Percentiles rank a stretch among this genome's conserved stretches.
Conservation (phyloP, 2,888 invertebrate species). For the Girardia tigrina region DNA sequence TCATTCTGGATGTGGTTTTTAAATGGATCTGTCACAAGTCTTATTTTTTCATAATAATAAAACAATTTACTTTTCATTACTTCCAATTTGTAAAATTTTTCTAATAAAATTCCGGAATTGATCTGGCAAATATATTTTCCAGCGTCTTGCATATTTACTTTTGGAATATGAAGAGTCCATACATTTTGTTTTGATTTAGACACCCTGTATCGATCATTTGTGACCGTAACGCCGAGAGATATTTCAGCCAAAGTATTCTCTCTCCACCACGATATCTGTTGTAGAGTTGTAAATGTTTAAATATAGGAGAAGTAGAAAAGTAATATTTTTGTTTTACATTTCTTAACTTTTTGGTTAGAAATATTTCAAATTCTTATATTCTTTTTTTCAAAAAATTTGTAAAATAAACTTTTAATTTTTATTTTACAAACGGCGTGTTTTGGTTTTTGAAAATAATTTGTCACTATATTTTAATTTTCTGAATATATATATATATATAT, state of each 20-base stretch:
- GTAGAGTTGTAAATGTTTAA: too few species aligned
- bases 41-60: background rate
- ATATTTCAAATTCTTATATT: too few species aligned
- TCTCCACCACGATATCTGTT: background rate
- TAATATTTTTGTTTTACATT: too few species aligned
- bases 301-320: too few species aligned
- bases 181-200: background rate
- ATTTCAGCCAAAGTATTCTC: constrained; percentile 11
- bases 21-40: background rate
- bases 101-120: background rate
- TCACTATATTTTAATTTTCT: too few species aligned
- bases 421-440: too few species aligned
- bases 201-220: constrained; percentile 10
- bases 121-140: constrained; percentile 19
- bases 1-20: constrained; percentile 23
- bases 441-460: too few species aligned
- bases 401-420: too few species aligned
- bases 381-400: too few species aligned
- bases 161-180: background rate
- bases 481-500: too few species aligned
- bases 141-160: background rate
- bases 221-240: background rate
- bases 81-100: background rate
- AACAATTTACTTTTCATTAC: background rate
- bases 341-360: too few species aligned